These are phyloP conservation scores for Cenopis cana DNA, from an alignment of 2,888 invertebrate genomes.

Conservation along the genomic window DNA sequence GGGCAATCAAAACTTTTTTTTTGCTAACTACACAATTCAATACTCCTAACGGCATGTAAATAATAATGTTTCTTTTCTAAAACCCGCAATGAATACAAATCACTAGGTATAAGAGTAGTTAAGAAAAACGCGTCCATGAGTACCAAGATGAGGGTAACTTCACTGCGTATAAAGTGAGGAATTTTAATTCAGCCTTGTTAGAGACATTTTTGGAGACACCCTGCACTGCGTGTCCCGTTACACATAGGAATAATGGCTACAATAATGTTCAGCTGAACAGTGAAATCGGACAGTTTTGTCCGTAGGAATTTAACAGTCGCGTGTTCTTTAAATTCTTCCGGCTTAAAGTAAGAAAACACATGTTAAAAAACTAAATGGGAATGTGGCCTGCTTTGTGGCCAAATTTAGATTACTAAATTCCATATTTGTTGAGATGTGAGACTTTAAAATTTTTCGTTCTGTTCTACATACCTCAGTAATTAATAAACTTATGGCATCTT, in stretches of 20 bases:
- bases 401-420: conserved; percentile 17
- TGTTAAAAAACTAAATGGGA: conserved; percentile 27
- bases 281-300: conserved; percentile 38
- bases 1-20: conserved; percentile 33
- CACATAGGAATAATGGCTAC: conserved; percentile 52
- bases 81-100: conserved; percentile 16
- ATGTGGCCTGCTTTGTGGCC: conserved; percentile 14
- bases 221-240: conserved; percentile 48
- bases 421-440: conserved; percentile 10
- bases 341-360: conserved; percentile 28
- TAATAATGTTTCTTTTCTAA: background rate
- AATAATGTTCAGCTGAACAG: conserved; percentile 49
- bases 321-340: too few relatives aligned
- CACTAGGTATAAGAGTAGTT: too few relatives aligned
- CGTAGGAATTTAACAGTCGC: conserved; percentile 22
- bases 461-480: background rate
- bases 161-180: conserved; percentile 66
- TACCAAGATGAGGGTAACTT: conserved; percentile 57
- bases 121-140: conserved; percentile 10
- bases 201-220: conserved; percentile 56
- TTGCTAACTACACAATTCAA: background rate
- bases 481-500: too few relatives aligned
- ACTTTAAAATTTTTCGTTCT: background rate
- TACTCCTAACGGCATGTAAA: background rate
- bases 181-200: conserved; percentile 80